Evolutionary conservation across 2,888 invertebrate genomes (phyloP).

Genomic region (Anthophora plumipes): DNA sequence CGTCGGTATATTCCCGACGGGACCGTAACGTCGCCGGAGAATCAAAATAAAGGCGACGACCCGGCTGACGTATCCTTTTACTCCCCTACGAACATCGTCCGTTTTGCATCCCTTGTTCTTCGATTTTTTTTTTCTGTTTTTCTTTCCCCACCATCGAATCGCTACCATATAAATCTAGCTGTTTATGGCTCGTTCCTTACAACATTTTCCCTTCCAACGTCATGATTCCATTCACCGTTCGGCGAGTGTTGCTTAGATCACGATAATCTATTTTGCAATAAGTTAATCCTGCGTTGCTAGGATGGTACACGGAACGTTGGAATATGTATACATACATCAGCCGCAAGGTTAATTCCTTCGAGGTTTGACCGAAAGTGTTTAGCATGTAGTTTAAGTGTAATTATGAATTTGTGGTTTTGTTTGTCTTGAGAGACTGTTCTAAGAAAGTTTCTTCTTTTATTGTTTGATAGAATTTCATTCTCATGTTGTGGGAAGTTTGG

Average conservation of each 20-base stretch:
- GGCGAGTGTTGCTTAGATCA: not conserved
- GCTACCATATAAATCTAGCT: not conserved
- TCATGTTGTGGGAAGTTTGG: too few relatives aligned
- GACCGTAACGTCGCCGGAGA: constrained; percentile 64
- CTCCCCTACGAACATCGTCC: not conserved
- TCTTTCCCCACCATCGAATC: too few relatives aligned
- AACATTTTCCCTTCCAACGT: not conserved
- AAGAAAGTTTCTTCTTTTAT: too few relatives aligned
- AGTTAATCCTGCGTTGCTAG: not conserved
- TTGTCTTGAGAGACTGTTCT: too few relatives aligned
- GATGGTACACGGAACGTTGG: not conserved
- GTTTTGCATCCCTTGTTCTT: not conserved
- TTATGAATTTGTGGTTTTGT: too few relatives aligned
- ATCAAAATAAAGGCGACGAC: constrained; percentile 70
- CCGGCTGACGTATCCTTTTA: not conserved
- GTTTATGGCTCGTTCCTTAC: not conserved
- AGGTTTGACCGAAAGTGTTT: not conserved
- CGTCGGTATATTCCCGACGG: constrained; percentile 69
- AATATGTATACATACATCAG: too few relatives aligned
- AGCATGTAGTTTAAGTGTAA: too few relatives aligned
- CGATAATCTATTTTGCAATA: not conserved
- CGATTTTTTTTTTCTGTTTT: too few relatives aligned
- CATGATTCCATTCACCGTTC: not conserved
- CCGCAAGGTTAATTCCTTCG: not conserved
- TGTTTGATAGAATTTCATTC: too few relatives aligned